Conservation (phyloP, 1,140 invertebrate genomes). For the Scaptomyza montana region DNA sequence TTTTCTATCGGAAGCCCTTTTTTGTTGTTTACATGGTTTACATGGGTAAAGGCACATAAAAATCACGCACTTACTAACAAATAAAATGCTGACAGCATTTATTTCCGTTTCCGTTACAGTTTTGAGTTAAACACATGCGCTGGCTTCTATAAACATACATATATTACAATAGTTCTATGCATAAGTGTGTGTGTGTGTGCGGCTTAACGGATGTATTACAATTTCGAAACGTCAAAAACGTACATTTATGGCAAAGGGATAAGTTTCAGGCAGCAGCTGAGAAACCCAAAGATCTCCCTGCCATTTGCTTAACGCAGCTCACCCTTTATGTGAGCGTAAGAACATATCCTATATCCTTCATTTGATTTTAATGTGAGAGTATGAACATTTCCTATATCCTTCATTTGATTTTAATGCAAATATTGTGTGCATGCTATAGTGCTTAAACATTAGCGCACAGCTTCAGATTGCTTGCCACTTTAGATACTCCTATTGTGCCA, state of each 20-base stretch:
- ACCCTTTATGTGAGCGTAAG: background rate
- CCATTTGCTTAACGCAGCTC: constrained; percentile 67
- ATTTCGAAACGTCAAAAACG: constrained; percentile 74
- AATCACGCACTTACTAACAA: constrained; percentile 81
- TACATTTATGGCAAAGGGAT: constrained; percentile 79
- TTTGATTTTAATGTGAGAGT: background rate
- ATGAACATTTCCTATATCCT: constrained; percentile 29
- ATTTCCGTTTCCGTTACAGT: constrained; percentile 82
- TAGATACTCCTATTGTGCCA: constrained; percentile 36
- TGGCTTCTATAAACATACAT: constrained; percentile 1
- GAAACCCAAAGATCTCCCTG: constrained; percentile 3
- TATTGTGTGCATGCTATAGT: constrained; percentile 33
- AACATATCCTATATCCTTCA: constrained; percentile 44
- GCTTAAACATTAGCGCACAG: constrained; percentile 9
- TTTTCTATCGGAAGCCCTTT: constrained; percentile 47
- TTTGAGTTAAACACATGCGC: constrained; percentile 77
- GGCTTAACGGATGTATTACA: constrained; percentile 73
- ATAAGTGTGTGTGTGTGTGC: constrained; percentile 21
- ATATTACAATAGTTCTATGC: background rate
- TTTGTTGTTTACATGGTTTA: constrained; percentile 17
- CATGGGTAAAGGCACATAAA: constrained; percentile 68
- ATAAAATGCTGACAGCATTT: constrained; percentile 82
- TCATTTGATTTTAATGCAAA: constrained; percentile 81
- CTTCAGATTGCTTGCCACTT: too few relatives aligned
- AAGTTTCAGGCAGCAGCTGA: constrained; percentile 40